Conservation (phyloP, 2,888 invertebrate genomes). For the Lasioglossum figueresi region DNA sequence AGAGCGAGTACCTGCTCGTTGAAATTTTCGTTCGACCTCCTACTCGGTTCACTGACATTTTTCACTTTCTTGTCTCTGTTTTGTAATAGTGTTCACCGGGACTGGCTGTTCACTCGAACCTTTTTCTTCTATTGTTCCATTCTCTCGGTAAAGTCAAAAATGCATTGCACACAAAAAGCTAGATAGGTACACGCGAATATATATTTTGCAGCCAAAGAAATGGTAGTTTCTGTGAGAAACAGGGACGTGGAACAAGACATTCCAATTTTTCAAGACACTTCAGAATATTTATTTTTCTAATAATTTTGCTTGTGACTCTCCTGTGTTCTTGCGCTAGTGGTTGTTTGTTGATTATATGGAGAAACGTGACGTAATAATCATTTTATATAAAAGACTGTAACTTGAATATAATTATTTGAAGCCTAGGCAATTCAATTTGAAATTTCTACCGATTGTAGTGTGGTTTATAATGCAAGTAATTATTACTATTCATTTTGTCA, state of each 20-base stretch:
- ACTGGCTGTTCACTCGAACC: background rate
- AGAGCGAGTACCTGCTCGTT: constrained; percentile 62
- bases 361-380: background rate
- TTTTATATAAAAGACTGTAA: background rate
- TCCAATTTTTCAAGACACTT: background rate
- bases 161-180: constrained; percentile 78
- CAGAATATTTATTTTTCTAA: background rate
- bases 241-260: background rate
- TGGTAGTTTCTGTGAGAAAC: constrained; percentile 46
- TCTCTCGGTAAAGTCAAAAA: constrained; percentile 74
- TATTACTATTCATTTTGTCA: background rate
- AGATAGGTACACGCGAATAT: constrained; percentile 76
- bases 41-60: constrained; percentile 23
- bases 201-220: constrained; percentile 60
- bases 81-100: background rate
- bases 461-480: too few species aligned
- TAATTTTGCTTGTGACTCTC: background rate
- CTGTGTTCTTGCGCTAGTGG: too few species aligned
- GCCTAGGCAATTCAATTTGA: background rate
- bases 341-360: background rate
- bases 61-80: background rate
- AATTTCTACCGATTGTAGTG: background rate
- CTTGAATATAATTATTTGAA: background rate
- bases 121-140: constrained; percentile 34
- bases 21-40: constrained; percentile 19